Evolutionary conservation across 2,888 invertebrate species (phyloP), one percentile per base, ranked within the genome.

Genomic region (Phalera bucephala): DNA sequence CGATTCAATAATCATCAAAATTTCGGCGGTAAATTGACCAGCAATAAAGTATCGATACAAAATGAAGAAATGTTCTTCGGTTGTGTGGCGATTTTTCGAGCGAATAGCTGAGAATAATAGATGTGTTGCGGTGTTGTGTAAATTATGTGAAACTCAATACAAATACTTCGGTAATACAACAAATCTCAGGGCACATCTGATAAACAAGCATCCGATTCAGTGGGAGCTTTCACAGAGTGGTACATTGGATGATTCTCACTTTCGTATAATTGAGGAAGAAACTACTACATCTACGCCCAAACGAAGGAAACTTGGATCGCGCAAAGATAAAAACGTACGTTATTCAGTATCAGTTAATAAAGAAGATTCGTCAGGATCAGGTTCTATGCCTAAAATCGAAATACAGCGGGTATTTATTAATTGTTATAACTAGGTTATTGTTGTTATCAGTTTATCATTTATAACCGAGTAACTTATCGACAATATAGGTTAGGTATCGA

Each of bases 81-180:
- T 80, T 21, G 88, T 85, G 51, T 89, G 89, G 89, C 76, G 75
- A 51, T 87, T 88, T 61, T 89, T 86, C 49, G 88, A 88, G 48
- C 81, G 86, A 14, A 41, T 88, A 25, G 65, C 73, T 60, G 76
- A 81, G 40, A 69, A 77, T 52, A 69, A 75, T 12, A 70, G 84
- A 65, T 82, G 85, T 56, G 63, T 78, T 8, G 72, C 78, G 27
- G 87, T 89, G 51, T 54, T 85, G 75, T 89, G 89, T 65, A 86
- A 87, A 78, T 71, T 89, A 52, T 89, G 89, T 70, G 88, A 86
- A 45, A 69, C 71, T 36, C 80, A 84, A 43, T 88, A 88, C 49
- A 89, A 88, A 64, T 89, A 75, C 64, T 88, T 86, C 48, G 88
- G 89, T 32, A 89, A 88, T 59, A 89, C 89, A 2, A 88, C 89